Conservation (phyloP, 92 coral and sea anemone species). For the Epizoanthus scotinus region DNA sequence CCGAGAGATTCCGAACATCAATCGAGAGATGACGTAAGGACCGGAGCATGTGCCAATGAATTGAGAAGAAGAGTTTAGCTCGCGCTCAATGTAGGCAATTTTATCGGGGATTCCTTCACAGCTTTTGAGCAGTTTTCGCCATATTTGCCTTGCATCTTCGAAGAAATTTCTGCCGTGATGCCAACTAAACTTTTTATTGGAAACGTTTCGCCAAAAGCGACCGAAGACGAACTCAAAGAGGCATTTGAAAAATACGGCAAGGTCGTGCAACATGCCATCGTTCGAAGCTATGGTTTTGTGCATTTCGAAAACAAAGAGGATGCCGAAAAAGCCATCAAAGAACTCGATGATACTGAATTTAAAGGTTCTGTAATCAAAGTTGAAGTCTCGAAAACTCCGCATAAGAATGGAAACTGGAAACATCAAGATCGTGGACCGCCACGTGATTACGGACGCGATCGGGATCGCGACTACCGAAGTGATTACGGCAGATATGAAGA, state of each 20-base stretch:
- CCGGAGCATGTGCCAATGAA: slow-evolving; percentile 44
- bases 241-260: slow-evolving; percentile 64
- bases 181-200: slow-evolving; percentile 69
- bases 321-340: slow-evolving; percentile 71
- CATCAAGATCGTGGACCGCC: slow-evolving; percentile 18
- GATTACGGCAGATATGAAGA: background rate
- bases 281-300: slow-evolving; percentile 65
- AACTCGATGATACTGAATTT: slow-evolving; percentile 59
- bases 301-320: slow-evolving; percentile 68
- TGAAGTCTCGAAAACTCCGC: slow-evolving; percentile 65
- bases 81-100: background rate
- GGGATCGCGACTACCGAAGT: slow-evolving; percentile 8
- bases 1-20: too few relatives aligned
- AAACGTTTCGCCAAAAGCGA: slow-evolving; percentile 54
- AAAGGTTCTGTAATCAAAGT: slow-evolving; percentile 65
- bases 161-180: slow-evolving; percentile 45
- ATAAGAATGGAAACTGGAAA: slow-evolving; percentile 56
- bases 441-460: slow-evolving; percentile 22
- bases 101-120: background rate
- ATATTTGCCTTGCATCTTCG: background rate
- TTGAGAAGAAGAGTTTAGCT: background rate
- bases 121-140: background rate
- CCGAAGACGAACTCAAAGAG: slow-evolving; percentile 62
- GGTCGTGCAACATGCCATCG: slow-evolving; percentile 58
- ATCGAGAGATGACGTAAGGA: background rate